Conservation (phyloP, 2,113 vertebrate genomes). For the Mastomys coucha region DNA sequence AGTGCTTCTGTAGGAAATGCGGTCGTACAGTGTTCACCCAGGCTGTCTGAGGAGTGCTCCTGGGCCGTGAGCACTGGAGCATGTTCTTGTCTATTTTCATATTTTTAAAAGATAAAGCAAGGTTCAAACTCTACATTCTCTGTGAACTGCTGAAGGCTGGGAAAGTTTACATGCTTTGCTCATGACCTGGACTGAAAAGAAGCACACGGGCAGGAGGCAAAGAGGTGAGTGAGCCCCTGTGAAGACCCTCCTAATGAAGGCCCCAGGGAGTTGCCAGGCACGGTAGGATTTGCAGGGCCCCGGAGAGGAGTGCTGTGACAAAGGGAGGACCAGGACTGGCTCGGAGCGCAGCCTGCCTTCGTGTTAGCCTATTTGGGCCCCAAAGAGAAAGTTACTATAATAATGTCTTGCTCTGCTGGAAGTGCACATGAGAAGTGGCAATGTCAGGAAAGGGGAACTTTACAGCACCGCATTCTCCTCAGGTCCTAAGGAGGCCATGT, state of each 20-base stretch:
- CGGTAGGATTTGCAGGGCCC: slow-evolving; percentile 35
- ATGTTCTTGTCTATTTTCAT: slow-evolving; percentile 59
- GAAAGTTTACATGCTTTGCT: slow-evolving; percentile 70
- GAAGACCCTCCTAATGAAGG: slow-evolving; percentile 78
- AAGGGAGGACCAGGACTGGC: not conserved
- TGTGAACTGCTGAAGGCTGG: slow-evolving; percentile 71
- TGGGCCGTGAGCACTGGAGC: slow-evolving; percentile 3
- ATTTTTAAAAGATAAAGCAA: slow-evolving; percentile 72
- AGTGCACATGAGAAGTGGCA: slow-evolving; percentile 70
- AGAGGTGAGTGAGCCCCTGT: slow-evolving; percentile 62
- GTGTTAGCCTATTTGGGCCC: slow-evolving; percentile 58
- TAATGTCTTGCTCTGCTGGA: slow-evolving; percentile 67
- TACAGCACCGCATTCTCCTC: slow-evolving; percentile 40
- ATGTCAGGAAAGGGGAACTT: slow-evolving; percentile 47
- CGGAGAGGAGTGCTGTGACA: slow-evolving; percentile 9
- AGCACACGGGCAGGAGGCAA: slow-evolving; percentile 56
- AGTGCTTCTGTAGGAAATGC: slow-evolving; percentile 46
- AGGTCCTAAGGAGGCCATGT: slow-evolving; percentile 20
- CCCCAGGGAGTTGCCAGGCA: not conserved
- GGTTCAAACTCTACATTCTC: slow-evolving; percentile 61
- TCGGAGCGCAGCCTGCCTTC: slow-evolving; percentile 63
- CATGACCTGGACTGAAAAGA: slow-evolving; percentile 72
- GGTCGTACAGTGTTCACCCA: slow-evolving; percentile 26
- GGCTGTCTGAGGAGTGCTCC: slow-evolving; percentile 36
- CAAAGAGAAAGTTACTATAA: slow-evolving; percentile 76